Base-by-base conservation (phyloP, 2,888 invertebrate genomes). In the Anthophora plumipes region DNA sequence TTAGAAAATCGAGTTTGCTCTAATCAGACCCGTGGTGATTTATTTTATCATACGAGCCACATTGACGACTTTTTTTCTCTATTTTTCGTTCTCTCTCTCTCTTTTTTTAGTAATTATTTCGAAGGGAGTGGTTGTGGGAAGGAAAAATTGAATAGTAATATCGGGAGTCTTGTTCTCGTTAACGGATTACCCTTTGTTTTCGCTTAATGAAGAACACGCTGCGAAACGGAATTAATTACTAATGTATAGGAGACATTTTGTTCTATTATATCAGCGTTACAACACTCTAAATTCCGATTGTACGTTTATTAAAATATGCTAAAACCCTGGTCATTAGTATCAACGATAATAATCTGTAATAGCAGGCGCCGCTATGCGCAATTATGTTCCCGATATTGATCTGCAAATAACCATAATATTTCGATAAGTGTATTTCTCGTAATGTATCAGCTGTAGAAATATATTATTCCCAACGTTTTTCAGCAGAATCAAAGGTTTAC, bases 221-320 rank as follows among this genome's bases (percentile, higher is more conserved):
- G 25, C n/a, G 11, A 43, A 37, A 0, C 14, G 9, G 14, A 55
- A 43, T 43, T 39, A 39, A 43, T 55, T 43, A 55, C 43, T 31
- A 9, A 5, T 39, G n/a, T 43, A 31, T 14, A 2, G 0, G 6
- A 17, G 11, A 14, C 12, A 31, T 43, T 55, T 54, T 67, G n/a
- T n/a, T 25, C 52, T 41, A 12, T 41, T 14, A 12, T 55, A n/a
- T 22, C 17, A 17, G 1, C n/a, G 25, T 5, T 70, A 12, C 37
- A 31, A 2, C 14, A 17, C 20, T n/a, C 17, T 31, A 20, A 41
- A 43, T 54, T 71, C 25, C 11, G 20, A 41, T 43, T 9, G 20
- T 57, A 43, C 55, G 25, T 20, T 14, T 31, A 41, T 43, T 68
- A 55, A 55, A 68, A 55, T 46, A 68, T 57, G 43, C 55, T 31